Conservation (phyloP, 64 coral and sea anemone species). For the Actinia tenebrosa region DNA sequence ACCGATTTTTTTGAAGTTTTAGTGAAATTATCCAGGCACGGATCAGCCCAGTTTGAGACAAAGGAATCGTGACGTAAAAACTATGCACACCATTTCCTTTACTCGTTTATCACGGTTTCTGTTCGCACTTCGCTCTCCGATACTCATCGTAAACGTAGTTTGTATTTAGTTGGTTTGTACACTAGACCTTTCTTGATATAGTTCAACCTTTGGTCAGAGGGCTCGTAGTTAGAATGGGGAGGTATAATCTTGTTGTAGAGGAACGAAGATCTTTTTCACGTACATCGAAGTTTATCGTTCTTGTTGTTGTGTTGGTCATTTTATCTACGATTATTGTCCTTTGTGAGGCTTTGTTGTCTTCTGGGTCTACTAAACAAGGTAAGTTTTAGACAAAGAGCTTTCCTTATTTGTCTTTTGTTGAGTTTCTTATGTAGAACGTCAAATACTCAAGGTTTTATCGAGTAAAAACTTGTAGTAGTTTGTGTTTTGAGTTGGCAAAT, state of each 20-base stretch:
- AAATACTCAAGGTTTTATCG: background rate
- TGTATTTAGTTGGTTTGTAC: background rate
- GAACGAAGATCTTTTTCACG: background rate
- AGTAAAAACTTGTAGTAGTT: background rate
- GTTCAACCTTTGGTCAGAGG: background rate
- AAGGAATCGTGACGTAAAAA: slow-evolving; percentile 13
- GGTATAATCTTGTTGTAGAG: background rate
- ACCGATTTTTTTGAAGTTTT: slow-evolving; percentile 12
- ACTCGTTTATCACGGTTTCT: slow-evolving; percentile 7
- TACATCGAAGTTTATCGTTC: background rate
- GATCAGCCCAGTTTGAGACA: slow-evolving; percentile 4
- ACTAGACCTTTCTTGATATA: background rate
- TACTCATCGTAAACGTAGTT: slow-evolving; percentile 1
- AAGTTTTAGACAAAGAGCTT: background rate
- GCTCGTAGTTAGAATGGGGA: background rate
- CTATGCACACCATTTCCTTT: slow-evolving; percentile 16
- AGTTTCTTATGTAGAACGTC: background rate
- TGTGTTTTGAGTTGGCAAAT: background rate
- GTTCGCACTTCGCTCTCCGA: background rate
- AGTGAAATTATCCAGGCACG: background rate
- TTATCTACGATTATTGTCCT: slow-evolving; percentile 7
- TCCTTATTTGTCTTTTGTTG: background rate
- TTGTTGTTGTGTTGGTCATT: background rate
- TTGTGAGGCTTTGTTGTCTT: slow-evolving; percentile 20
- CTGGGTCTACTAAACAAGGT: background rate